Evolutionary conservation across 2,797 vertebrate species (phyloP).

Genomic region (Thripadectes ignobilis): DNA sequence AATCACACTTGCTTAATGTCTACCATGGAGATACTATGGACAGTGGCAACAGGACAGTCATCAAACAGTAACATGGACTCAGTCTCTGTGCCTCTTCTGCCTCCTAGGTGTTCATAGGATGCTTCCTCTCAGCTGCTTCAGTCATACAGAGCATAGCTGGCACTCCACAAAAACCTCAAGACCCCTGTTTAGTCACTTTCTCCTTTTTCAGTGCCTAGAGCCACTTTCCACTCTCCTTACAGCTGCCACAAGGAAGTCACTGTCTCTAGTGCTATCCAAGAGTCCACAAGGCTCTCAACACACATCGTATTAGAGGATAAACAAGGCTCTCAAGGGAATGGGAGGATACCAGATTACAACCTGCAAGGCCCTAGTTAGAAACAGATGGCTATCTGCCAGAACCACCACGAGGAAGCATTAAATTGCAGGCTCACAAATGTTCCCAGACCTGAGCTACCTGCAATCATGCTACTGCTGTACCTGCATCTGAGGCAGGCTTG

Average conservation of each 20-base stretch:
- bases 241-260: not conserved
- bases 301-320: not conserved
- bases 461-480: not conserved
- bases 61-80: not conserved
- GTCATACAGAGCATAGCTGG: accelerated
- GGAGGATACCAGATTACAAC: slow-evolving; percentile 29
- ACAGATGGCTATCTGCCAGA: slow-evolving; percentile 25
- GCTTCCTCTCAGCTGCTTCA: not conserved
- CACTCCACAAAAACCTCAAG: not conserved
- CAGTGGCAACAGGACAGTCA: not conserved
- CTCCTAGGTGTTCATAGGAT: not conserved
- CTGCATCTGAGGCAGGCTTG: not conserved
- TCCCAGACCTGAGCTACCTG: not conserved
- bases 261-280: not conserved
- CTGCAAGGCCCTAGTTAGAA: slow-evolving; percentile 16
- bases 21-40: not conserved
- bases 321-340: not conserved
- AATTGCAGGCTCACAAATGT: not conserved
- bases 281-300: not conserved
- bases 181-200: not conserved
- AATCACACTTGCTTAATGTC: not conserved
- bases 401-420: not conserved
- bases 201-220: not conserved
- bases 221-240: not conserved
- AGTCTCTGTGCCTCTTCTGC: not conserved